phyloP scores from a whole-genome alignment of 2,113 vertebrate genomes.

The Perca schrenkii region DNA sequence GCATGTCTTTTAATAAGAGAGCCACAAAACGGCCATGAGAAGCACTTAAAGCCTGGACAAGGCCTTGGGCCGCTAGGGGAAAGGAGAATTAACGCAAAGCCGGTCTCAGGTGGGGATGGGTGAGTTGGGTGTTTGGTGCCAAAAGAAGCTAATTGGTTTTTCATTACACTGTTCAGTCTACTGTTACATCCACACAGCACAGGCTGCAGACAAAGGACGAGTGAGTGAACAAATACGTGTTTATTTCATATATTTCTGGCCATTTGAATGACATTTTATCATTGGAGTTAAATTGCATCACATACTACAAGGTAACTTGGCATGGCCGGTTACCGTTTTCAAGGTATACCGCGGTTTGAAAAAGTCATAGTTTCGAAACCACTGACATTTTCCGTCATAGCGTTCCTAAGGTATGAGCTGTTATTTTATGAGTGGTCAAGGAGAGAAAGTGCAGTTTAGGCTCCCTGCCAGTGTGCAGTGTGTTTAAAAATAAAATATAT shows the following conservation, averaged over 20 bases:
- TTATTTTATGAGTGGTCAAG: too few relatives aligned
- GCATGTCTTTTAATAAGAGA: constrained; percentile 80
- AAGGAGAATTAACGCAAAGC: constrained; percentile 16
- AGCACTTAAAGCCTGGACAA: constrained; percentile 14
- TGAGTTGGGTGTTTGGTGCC: constrained; percentile 41
- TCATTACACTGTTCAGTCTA: constrained; percentile 57
- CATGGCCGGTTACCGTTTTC: too few relatives aligned
- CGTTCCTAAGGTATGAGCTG: too few relatives aligned
- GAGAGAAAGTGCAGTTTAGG: too few relatives aligned
- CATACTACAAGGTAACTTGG: neutral
- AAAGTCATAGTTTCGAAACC: too few relatives aligned
- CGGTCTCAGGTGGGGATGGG: constrained; percentile 56
- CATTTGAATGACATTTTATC: neutral
- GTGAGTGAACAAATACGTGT: neutral
- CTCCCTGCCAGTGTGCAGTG: too few relatives aligned
- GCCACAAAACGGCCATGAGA: constrained; percentile 22
- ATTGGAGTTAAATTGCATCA: neutral
- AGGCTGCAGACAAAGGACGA: constrained; percentile 33
- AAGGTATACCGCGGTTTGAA: too few relatives aligned
- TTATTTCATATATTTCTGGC: neutral
- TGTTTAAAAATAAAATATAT: too few relatives aligned
- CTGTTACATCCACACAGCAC: constrained; percentile 41
- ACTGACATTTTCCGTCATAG: too few relatives aligned
- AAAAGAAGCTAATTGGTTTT: constrained; percentile 68
- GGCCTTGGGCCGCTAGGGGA: constrained; percentile 21